Base-by-base conservation (phyloP, 1,140 invertebrate species). In the Tetranychus urticae region DNA sequence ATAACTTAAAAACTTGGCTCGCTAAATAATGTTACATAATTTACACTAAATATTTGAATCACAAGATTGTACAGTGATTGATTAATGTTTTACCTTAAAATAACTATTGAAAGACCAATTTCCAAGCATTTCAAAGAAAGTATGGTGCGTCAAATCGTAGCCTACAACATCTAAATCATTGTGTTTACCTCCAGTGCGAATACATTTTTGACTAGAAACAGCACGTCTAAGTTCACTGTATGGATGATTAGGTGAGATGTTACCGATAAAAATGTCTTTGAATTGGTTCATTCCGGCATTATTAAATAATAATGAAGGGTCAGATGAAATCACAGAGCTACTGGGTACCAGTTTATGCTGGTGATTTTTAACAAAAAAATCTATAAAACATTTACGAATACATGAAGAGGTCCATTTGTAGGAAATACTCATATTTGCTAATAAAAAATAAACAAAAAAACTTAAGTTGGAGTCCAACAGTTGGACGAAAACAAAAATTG, bases 211-310 rank as follows among this genome's bases (percentile, higher is more conserved):
- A 35, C 81, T 84, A 75, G 96, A 97, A 0, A 80, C 83, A 2
- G 81, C 86, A 68, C 81, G 68, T 52, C 66, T 72, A 36, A 73
- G 68, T 23, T 61, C 76, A 1, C 62, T 65, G 62, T 59, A 57
- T 62, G 62, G 60, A 61, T 36, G 61, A 61, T 63, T 58, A 3
- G 66, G 59, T 37, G 72, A 67, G 57, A 74, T 76, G 8, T 79
- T 76, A 1, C 84, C 86, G 50, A 93, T 76, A 68, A 98, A 88
- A 33, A 96, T 76, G 60, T 84, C 81, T 77, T 97, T 97, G 69
- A 97, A 97, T 78, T 96, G 92, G 77, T 96, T 96, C 92, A 98
- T 97, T 42, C 93, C 93, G 67, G 93, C 89, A 78, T 96, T 97
- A 1, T 90, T 85, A 76, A 97, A 97, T 23, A 89, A 79, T 13